Base-by-base conservation (phyloP, 2,888 invertebrate species). In the Allacma fusca region DNA sequence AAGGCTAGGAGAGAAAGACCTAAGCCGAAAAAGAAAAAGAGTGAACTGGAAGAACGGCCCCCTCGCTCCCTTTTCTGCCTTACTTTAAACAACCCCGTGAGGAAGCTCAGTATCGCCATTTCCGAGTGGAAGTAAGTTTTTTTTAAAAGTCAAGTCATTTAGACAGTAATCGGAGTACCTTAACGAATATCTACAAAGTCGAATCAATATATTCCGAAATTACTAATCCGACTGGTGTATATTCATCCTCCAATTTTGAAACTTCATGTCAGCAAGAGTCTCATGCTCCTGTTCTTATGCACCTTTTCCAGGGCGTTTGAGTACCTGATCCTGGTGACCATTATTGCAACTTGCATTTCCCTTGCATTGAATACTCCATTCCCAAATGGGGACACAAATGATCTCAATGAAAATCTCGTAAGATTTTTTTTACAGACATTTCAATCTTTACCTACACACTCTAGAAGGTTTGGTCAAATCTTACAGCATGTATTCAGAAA, bases 301-400 rank as follows among this genome's bases (percentile, higher is more conserved):
- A n/a, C n/a, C n/a, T n/a, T 34, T 50, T 50, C 50, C 77, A 90
- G 88, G 86, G 89, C 90, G 69, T 91, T 91, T 86, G 90, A 90
- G 85, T 90, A 88, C 86, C 86, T 90, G 79, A 90, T 90, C 84
- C 86, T 90, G 84, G 85, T 89, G 81, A 90, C 90, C 81, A 90
- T 90, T 83, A 89, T 90, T 86, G 89, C 89, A 85, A 90, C 91
- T 85, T 90, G 90, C 86, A 87, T 89, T 77, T 90, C 90, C 62
- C 86, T 90, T 83, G 90, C 90, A 78, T 87, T 90, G 80, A 89
- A 88, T 84, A 89, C 89, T 77, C 90, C 90, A 57, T 90, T 88
- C 85, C 90, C 90, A 23, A 86, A 87, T 78, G 86, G 87, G 79
- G 90, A 90, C 85, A 89, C 90, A 82, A 89, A 90, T 85, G 86